Conservation (phyloP, 2,797 vertebrate species). For the Rachycentron canadum region DNA sequence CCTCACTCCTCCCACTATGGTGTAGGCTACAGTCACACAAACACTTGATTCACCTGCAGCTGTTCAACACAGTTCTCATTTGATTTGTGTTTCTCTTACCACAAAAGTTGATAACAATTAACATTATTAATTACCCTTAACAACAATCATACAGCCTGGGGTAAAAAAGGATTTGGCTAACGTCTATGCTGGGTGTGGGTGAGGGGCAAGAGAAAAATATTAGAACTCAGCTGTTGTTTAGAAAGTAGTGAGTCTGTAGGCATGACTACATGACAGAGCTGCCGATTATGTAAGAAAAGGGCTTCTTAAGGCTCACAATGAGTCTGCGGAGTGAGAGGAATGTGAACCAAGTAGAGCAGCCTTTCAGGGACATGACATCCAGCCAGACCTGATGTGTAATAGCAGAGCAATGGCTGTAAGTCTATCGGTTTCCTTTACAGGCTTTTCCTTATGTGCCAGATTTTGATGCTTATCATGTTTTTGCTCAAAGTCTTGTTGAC, state of each 20-base stretch:
- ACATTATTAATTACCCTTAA: constrained; percentile 1
- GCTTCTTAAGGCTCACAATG: constrained; percentile 10
- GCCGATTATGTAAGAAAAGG: constrained; percentile 23
- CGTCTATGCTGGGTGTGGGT: background rate
- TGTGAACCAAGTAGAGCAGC: background rate
- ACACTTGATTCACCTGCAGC: background rate
- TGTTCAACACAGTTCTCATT: background rate
- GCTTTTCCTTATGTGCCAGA: background rate
- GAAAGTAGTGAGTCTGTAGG: constrained; percentile 2
- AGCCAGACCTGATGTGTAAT: constrained; percentile 6
- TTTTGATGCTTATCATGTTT: background rate
- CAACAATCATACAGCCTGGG: background rate
- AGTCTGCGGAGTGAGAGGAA: constrained; percentile 9
- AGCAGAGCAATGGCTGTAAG: background rate
- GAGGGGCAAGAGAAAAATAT: constrained; percentile 3
- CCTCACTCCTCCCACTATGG: background rate
- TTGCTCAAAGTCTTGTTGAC: background rate
- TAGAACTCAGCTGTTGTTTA: constrained; percentile 1
- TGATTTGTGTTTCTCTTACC: background rate
- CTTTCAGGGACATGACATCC: constrained; percentile 9
- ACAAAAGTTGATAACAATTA: background rate
- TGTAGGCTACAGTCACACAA: background rate
- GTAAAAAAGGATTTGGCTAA: constrained; percentile 5
- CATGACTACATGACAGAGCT: constrained; percentile 1
- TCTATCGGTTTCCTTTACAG: background rate